Evolutionary conservation across 2,113 vertebrate species (phyloP).

Genomic region (Rhea americana): DNA sequence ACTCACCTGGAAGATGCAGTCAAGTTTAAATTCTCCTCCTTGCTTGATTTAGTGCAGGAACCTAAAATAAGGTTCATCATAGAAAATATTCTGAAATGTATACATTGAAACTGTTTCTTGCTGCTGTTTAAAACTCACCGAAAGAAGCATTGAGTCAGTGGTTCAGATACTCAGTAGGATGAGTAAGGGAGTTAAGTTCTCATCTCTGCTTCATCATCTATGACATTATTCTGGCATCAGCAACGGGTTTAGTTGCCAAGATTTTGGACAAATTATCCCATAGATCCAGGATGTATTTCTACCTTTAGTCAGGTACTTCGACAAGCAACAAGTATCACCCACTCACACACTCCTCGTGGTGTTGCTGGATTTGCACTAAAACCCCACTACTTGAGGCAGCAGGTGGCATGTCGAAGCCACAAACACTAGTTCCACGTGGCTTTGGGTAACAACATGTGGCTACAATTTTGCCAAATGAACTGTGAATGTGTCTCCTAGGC

Average conservation of each 20-base stretch:
- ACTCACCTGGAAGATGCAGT: too few relatives aligned
- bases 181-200: not conserved
- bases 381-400: not conserved
- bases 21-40: not conserved
- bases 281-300: fast-evolving
- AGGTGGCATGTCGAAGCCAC: fast-evolving
- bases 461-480: fast-evolving
- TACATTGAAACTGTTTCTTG: not conserved
- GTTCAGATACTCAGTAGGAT: not conserved
- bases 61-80: not conserved
- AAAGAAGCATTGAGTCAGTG: fast-evolving
- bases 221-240: not conserved
- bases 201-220: not conserved
- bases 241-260: not conserved
- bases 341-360: not conserved
- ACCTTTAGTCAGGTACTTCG: not conserved
- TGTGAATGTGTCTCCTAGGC: not conserved
- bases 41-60: not conserved
- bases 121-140: not conserved
- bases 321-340: not conserved
- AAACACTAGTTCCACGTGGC: not conserved
- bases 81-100: not conserved
- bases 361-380: fast-evolving
- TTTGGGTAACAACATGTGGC: not conserved
- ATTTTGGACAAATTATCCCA: not conserved